Evolutionary conservation across 2,113 vertebrate genomes (phyloP), one percentile per base, ranked within the genome.

Genomic region (Rutilus rutilus): DNA sequence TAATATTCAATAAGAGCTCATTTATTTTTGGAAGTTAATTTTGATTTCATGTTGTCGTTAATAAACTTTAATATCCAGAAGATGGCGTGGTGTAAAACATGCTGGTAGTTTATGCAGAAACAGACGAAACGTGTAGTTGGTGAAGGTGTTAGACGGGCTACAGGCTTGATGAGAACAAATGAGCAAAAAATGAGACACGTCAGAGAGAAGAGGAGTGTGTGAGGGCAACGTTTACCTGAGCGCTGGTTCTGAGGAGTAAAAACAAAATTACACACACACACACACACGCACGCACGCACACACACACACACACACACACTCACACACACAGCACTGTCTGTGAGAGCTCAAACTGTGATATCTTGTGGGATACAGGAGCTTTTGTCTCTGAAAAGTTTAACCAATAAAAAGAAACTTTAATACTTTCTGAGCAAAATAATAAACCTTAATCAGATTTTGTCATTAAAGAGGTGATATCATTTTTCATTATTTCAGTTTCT

Each of bases 201-300:
- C 36, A 71, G 75, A 74, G 59, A 85, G 19, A 17, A 5, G 85
- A 65, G 21, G 27, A 27, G 2, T 57, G 54, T 6, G 27, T 54
- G 76, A 52, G 30, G n/a, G 17, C 74, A 92, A 91, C 30, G 90
- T 86, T 96, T 96, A 96, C 95, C 95, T 96, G 90, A 83, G 91
- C 85, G 90, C 52, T 87, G 90, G 91, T 91, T 90, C 92, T 92
- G 95, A 91, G 92, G 92, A 74, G 91, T 91, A 94, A 94, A 93
- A 95, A 95, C 92, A 93, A 83, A 91, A 93, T 95, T 92, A 94
- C 88, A 92, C 93, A 96, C 91, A 47, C 45, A 47, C 45, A 12
- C 45, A 17, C 36, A 1, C 36, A 36, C 36, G 3, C 36, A 6
- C 36, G 1, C 5, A 36, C 36, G 6, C 36, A 36, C 0, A 36